Evolutionary conservation across 2,113 vertebrate species (phyloP).

Genomic region (Heterotis niloticus): DNA sequence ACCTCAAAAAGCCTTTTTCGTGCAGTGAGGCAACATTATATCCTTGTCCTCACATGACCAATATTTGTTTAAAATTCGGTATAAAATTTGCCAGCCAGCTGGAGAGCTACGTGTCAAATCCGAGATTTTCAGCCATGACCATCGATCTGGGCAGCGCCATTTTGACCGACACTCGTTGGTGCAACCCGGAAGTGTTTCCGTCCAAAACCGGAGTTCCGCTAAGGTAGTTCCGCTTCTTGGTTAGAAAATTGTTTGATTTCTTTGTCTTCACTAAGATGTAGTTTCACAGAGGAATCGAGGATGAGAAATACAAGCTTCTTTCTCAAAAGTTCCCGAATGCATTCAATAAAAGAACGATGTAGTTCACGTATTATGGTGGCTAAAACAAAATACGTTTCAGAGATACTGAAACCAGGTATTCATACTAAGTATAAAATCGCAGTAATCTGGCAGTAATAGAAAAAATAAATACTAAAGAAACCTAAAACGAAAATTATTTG

Average conservation of each 20-base stretch:
- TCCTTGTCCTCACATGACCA: constrained; percentile 19
- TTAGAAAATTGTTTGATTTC: not conserved
- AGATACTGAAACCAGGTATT: too few relatives aligned
- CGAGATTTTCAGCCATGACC: constrained; percentile 19
- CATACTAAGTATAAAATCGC: too few relatives aligned
- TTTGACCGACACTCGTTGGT: constrained; percentile 45
- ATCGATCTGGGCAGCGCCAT: constrained; percentile 45
- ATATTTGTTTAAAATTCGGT: not conserved
- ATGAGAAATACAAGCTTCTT: too few relatives aligned
- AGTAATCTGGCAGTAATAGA: too few relatives aligned
- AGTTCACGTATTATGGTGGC: too few relatives aligned
- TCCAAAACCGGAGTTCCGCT: constrained; percentile 19
- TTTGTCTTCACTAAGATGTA: not conserved
- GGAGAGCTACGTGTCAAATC: constrained; percentile 44
- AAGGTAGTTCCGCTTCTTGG: constrained; percentile 38
- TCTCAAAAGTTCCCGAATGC: too few relatives aligned
- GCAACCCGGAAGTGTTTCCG: constrained; percentile 22
- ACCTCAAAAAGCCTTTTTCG: constrained; percentile 22
- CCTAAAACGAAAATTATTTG: too few relatives aligned
- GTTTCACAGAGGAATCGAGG: not conserved
- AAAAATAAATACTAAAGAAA: too few relatives aligned
- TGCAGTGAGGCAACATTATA: constrained; percentile 40
- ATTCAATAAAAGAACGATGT: too few relatives aligned
- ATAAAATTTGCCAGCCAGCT: not conserved
- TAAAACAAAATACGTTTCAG: too few relatives aligned